These are phyloP conservation scores for Lampropteryx suffumata DNA, from an alignment of 2,888 invertebrate species.

Conservation along the genomic window DNA sequence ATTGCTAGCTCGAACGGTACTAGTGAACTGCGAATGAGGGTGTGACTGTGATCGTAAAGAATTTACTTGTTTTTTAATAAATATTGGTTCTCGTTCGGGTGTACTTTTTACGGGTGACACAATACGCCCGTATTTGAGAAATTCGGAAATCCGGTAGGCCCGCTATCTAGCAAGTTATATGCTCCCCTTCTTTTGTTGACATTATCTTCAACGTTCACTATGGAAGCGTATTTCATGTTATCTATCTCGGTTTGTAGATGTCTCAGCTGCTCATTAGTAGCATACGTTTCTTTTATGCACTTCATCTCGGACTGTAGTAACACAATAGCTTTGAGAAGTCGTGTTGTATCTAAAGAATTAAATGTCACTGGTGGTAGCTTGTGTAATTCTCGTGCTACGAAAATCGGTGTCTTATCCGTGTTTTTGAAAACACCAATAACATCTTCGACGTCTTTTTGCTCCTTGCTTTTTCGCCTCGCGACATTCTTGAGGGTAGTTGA, in stretches of 20 bases:
- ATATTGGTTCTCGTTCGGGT: not conserved
- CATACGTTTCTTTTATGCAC: constrained; percentile 1
- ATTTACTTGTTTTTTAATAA: too few relatives aligned
- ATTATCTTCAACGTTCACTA: not conserved
- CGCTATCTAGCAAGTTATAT: not conserved
- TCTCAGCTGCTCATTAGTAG: not conserved
- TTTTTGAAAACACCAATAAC: too few relatives aligned
- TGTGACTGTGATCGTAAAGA: not conserved
- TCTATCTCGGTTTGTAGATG: not conserved
- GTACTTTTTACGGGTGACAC: not conserved
- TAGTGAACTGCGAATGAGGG: not conserved
- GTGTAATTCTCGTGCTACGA: not conserved
- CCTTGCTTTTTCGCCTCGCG: too few relatives aligned
- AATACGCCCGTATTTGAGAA: not conserved
- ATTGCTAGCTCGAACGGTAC: not conserved
- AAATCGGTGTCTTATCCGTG: constrained; percentile 4
- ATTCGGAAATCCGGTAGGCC: not conserved
- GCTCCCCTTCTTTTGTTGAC: not conserved
- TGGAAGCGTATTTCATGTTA: not conserved
- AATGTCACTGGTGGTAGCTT: constrained; percentile 1
- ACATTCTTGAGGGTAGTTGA: too few relatives aligned
- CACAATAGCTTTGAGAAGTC: not conserved
- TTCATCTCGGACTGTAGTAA: not conserved
- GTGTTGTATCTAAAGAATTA: not conserved
- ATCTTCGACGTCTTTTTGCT: too few relatives aligned